Evolutionary conservation across 2,888 invertebrate genomes (phyloP), one percentile per base, ranked within the genome.

Genomic region (Heteromyza rotundicornis): DNA sequence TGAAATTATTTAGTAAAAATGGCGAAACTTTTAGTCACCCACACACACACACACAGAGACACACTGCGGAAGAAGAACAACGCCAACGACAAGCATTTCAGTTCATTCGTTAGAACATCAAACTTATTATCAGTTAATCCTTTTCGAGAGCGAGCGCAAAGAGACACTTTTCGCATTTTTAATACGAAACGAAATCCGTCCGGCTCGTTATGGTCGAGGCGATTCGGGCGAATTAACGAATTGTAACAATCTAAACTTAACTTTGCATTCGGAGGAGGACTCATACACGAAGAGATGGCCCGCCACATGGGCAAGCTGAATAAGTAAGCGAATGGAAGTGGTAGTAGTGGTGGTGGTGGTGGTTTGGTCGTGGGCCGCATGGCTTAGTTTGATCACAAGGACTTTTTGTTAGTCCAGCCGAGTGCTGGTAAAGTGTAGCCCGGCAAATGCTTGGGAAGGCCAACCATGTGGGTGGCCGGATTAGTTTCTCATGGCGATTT

Each of bases 41-140:
- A n/a, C n/a, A n/a, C n/a, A n/a, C n/a, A n/a, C n/a, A n/a, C n/a
- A n/a, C n/a, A n/a, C n/a, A n/a, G n/a, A n/a, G n/a, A n/a, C n/a
- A 57, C 51, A 40, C n/a, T 5, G 47, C 47, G 19, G 14, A 17
- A 47, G 19, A 47, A 47, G 7, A 20, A 47, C 40, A 40, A 40
- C n/a, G 40, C 10, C 40, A 40, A 51, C 56, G 24, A 55, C 55
- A 36, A 40, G 20, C 57, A 61, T 59, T 56, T 63, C 32, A 44
- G 19, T 63, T 52, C 57, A 54, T 61, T 57, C 60, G 40, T 44
- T 47, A 47, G 51, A 58, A 62, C 60, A 64, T 66, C 60, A 64
- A 66, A 66, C 62, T 62, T 64, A 58, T 62, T 66, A 64, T 64
- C 63, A 64, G 58, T 60, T 66, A 64, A 66, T 64, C 66, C 66